Conservation (phyloP, 2,888 invertebrate species). For the Eugnorisma glareosa region DNA sequence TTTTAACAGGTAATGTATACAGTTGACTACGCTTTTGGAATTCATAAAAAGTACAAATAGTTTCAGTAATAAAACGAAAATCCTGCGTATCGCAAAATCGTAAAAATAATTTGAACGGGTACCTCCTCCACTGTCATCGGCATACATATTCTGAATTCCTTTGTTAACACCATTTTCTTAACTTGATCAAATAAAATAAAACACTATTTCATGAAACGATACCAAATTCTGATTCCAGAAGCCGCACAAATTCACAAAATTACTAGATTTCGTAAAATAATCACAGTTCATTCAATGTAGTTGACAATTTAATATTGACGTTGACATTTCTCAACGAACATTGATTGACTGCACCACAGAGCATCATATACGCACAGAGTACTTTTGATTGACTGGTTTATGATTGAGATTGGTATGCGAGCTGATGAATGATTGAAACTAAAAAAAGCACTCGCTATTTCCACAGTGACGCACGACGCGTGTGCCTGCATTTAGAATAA, state of each 20-base stretch:
- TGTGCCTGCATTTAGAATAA: no score
- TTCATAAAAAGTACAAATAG: background rate
- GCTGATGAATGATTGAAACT: no score
- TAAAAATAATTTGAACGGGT: constrained; percentile 65
- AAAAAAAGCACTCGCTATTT: no score
- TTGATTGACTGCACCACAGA: no score
- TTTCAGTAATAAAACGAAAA: constrained; percentile 27
- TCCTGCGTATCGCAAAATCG: background rate
- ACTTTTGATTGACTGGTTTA: no score
- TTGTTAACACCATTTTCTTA: constrained; percentile 94
- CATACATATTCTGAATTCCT: constrained; percentile 98
- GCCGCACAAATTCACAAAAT: constrained; percentile 3
- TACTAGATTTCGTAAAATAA: constrained; percentile 8
- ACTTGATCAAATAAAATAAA: constrained; percentile 13
- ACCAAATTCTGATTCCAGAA: constrained; percentile 4
- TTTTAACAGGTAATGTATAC: background rate
- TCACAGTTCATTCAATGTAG: background rate
- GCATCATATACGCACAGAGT: no score
- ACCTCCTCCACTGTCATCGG: constrained; percentile 98
- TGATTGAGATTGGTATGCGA: background rate
- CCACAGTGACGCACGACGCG: no score
- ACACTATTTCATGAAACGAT: constrained; percentile 9
- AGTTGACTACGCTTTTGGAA: background rate
- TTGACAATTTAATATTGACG: background rate
- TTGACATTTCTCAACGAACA: constrained; percentile 7